Conservation (phyloP, 2,888 invertebrate genomes). For the Lasioglossum lativentre region DNA sequence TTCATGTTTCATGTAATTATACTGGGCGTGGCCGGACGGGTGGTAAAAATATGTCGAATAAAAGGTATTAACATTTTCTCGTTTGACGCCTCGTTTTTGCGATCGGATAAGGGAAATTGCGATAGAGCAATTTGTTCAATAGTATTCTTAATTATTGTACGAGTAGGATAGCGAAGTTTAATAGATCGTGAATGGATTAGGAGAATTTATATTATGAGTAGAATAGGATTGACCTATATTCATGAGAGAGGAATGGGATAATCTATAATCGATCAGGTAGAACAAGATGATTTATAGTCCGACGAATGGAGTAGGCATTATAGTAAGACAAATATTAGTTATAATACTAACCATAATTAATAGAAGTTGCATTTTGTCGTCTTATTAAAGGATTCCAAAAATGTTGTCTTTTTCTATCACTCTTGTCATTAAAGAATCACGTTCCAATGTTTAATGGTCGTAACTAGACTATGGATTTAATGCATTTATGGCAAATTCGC, state of each 20-base stretch:
- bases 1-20: too few species aligned
- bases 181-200: neutral
- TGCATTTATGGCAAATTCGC: too few species aligned
- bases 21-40: too few species aligned
- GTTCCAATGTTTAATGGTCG: neutral
- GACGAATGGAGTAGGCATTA: neutral
- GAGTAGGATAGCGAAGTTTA: too few species aligned
- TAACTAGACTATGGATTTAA: neutral
- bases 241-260: neutral
- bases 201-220: neutral
- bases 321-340: neutral
- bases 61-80: too few species aligned
- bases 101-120: too few species aligned
- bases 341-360: neutral
- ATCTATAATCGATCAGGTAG: neutral
- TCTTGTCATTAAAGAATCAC: neutral
- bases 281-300: neutral
- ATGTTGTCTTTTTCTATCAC: neutral
- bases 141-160: neutral
- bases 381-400: neutral
- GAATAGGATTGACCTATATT: neutral
- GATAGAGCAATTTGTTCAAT: neutral
- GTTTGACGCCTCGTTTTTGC: too few species aligned
- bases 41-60: too few species aligned
- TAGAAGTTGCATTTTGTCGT: neutral